A percentile compares a stretch with the other conserved stretches of the same genome.
Evolutionary conservation across 2,797 vertebrate genomes (phyloP).

Genomic region (Gallinago nigripennis): DNA sequence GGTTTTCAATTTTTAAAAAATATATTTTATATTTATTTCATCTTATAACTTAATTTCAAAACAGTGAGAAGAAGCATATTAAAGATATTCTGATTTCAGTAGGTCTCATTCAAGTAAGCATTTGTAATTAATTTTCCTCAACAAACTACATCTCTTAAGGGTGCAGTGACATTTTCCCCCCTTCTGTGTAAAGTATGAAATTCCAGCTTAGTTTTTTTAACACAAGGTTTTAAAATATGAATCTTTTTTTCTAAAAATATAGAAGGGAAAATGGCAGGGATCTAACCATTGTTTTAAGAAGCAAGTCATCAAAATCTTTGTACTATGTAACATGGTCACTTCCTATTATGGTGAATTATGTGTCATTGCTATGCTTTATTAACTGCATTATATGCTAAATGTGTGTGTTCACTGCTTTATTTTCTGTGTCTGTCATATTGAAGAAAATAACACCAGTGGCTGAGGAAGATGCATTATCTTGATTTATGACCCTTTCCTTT

Average conservation of each 20-base stretch:
- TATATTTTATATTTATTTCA: not conserved
- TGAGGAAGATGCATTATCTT: not conserved
- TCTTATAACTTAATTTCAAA: not conserved
- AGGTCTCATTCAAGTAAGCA: not conserved
- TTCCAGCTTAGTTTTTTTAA: not conserved
- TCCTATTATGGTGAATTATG: not conserved
- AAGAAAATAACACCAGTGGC: not conserved
- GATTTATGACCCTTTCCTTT: not conserved
- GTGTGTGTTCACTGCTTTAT: not conserved
- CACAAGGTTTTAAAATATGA: not conserved
- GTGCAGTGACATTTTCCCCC: not conserved
- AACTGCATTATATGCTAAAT: not conserved
- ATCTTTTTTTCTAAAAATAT: not conserved
- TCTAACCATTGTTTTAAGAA: not conserved
- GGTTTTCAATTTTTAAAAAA: not conserved
- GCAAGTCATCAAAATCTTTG: not conserved
- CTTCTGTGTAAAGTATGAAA: not conserved
- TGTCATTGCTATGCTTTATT: not conserved
- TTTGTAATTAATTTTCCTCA: not conserved
- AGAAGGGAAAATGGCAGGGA: not conserved
- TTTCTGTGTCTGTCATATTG: not conserved
- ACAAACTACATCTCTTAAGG: not conserved
- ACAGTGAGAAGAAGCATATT: not conserved
- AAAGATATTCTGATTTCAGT: not conserved
- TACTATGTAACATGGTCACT: not conserved